A percentile compares a stretch with the other conserved stretches of the same genome.
Conservation (phyloP, 2,888 invertebrate genomes). For the Beris chalybata region DNA sequence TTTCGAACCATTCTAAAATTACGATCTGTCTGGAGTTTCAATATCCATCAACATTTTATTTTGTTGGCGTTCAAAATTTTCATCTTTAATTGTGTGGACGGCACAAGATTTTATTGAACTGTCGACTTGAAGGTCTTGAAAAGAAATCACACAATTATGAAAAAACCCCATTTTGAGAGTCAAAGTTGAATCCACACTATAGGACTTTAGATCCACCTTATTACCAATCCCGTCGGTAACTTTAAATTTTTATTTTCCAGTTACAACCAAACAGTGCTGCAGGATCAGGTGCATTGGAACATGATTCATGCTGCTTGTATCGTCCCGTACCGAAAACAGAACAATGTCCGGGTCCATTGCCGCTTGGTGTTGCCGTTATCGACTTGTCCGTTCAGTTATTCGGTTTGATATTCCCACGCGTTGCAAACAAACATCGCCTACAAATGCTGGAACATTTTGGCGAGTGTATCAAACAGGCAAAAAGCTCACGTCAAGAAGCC, state of each 20-base stretch:
- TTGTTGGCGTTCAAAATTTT: too few relatives aligned
- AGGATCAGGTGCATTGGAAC: conserved; percentile 94
- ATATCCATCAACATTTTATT: too few relatives aligned
- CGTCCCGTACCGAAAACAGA: conserved; percentile 62
- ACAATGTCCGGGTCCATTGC: conserved; percentile 74
- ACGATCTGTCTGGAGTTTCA: too few relatives aligned
- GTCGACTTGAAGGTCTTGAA: too few relatives aligned
- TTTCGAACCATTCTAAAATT: too few relatives aligned
- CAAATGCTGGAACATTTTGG: conserved; percentile 98
- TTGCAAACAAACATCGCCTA: conserved; percentile 92
- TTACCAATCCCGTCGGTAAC: too few relatives aligned
- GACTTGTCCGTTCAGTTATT: conserved; percentile 92
- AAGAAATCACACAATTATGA: too few relatives aligned
- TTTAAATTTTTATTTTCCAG: conserved; percentile 59
- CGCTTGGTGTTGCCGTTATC: conserved; percentile 93
- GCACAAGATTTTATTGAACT: too few relatives aligned
- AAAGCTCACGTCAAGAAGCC: conserved; percentile 90
- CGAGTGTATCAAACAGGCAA: conserved; percentile 92
- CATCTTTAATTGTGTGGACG: too few relatives aligned
- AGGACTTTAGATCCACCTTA: too few relatives aligned
- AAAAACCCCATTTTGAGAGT: too few relatives aligned
- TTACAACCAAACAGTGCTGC: conserved; percentile 92
- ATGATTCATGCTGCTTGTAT: conserved; percentile 92
- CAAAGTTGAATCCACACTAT: too few relatives aligned
- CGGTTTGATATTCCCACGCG: conserved; percentile 91